phyloP scores from a whole-genome alignment of 2,888 invertebrate species.

The Drosophila sordidula region DNA sequence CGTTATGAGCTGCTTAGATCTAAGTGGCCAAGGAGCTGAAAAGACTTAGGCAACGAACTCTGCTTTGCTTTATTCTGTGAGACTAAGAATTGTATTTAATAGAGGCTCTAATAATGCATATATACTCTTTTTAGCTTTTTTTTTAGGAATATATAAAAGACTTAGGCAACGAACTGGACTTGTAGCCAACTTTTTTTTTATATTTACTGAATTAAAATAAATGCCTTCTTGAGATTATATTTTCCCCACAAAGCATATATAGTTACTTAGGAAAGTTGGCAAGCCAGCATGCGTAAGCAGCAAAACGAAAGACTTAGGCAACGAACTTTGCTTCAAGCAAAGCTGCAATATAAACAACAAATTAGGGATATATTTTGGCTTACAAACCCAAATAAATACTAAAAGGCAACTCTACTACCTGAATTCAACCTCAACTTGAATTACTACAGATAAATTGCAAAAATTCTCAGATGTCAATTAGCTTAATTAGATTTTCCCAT shows the following conservation, averaged over 20 bases:
- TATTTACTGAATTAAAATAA: not conserved
- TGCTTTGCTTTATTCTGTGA: not conserved
- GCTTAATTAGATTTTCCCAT: too few relatives aligned
- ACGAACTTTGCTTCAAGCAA: slow-evolving; percentile 27
- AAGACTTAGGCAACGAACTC: slow-evolving; percentile 47
- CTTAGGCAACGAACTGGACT: slow-evolving; percentile 49
- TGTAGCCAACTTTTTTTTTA: not conserved
- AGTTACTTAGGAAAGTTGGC: not conserved
- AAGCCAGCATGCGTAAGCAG: not conserved
- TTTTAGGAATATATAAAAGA: slow-evolving; percentile 37
- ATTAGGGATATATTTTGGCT: too few relatives aligned
- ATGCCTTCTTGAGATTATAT: not conserved
- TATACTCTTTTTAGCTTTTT: not conserved
- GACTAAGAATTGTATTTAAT: not conserved
- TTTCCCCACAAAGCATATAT: too few relatives aligned
- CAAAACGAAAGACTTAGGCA: slow-evolving; percentile 52
- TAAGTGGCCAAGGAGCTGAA: not conserved
- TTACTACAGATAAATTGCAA: too few relatives aligned
- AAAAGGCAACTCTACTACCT: too few relatives aligned
- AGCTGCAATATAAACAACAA: too few relatives aligned
- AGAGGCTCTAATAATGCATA: not conserved
- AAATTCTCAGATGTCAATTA: too few relatives aligned
- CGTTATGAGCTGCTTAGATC: slow-evolving; percentile 10
- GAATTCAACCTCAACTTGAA: too few relatives aligned
- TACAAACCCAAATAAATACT: too few relatives aligned